phyloP scores from a whole-genome alignment of 2,888 invertebrate genomes.

The Thymelicus lineola region DNA sequence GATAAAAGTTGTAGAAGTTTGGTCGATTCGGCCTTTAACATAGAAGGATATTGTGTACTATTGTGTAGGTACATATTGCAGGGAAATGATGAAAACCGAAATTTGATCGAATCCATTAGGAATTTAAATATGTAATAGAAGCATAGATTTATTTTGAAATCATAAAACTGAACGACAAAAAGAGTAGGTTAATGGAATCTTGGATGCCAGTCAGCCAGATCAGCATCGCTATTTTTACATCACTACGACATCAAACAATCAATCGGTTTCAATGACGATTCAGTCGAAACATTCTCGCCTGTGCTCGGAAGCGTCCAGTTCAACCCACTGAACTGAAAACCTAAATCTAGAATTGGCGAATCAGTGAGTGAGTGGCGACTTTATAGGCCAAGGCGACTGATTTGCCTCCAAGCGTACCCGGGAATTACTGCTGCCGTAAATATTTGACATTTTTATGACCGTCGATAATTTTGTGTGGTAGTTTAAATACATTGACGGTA shows the following conservation, averaged over 20 bases:
- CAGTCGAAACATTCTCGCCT: constrained; percentile 45
- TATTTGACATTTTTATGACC: constrained; percentile 46
- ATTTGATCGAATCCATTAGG: too few relatives aligned
- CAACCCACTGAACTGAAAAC: constrained; percentile 82
- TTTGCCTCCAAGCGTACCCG: constrained; percentile 48
- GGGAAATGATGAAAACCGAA: too few relatives aligned
- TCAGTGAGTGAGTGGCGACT: constrained; percentile 66
- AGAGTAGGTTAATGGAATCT: background rate
- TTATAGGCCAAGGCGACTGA: constrained; percentile 82
- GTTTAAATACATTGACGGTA: background rate
- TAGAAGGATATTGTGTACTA: too few relatives aligned
- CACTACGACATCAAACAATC: background rate
- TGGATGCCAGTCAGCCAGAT: background rate
- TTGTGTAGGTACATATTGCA: too few relatives aligned
- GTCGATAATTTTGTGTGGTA: constrained; percentile 45
- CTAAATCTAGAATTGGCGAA: constrained; percentile 83
- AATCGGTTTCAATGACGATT: constrained; percentile 33
- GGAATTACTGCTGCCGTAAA: constrained; percentile 45
- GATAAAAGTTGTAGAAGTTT: too few relatives aligned
- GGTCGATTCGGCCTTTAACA: too few relatives aligned
- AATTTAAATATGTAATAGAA: too few relatives aligned
- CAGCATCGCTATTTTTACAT: constrained; percentile 11
- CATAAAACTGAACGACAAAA: background rate
- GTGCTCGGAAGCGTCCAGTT: constrained; percentile 65
- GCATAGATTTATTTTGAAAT: too few relatives aligned